Conservation (phyloP, 2,797 vertebrate genomes). For the Melanogrammus aeglefinus region DNA sequence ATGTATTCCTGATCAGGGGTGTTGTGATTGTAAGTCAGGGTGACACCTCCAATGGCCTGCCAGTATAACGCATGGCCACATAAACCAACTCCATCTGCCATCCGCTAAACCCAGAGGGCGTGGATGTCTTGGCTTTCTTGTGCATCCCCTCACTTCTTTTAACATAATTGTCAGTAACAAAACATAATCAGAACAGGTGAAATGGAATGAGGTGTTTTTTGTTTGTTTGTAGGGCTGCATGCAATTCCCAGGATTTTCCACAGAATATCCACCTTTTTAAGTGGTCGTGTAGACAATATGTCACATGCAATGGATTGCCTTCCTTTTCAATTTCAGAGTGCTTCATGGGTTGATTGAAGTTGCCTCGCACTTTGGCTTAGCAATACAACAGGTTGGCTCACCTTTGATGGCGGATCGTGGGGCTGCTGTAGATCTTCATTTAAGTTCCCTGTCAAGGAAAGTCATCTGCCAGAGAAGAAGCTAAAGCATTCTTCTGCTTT, state of each 20-base stretch:
- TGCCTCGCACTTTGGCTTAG: slow-evolving; percentile 36
- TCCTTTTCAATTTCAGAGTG: not conserved
- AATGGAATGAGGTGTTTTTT: not conserved
- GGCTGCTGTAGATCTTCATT: slow-evolving; percentile 37
- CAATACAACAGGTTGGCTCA: slow-evolving; percentile 35
- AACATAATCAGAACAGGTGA: not conserved
- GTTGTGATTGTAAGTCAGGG: not conserved
- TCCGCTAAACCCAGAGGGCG: not conserved
- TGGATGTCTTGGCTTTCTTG: not conserved
- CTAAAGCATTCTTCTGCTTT: slow-evolving; percentile 4
- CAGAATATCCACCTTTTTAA: not conserved
- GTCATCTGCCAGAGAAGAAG: slow-evolving; percentile 26
- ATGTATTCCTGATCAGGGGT: not conserved
- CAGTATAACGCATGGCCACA: not conserved
- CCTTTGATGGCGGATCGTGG: slow-evolving; percentile 12
- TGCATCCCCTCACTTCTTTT: not conserved
- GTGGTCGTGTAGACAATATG: not conserved
- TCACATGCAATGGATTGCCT: not conserved
- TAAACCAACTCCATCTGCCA: not conserved
- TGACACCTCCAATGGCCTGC: not conserved
- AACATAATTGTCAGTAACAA: not conserved
- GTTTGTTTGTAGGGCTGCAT: not conserved
- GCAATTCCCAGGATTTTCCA: not conserved
- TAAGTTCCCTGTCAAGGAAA: slow-evolving; percentile 38
- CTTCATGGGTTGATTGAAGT: slow-evolving; percentile 22